phyloP scores from a whole-genome alignment of 2,113 vertebrate species.

The Pollimyrus isidori region DNA sequence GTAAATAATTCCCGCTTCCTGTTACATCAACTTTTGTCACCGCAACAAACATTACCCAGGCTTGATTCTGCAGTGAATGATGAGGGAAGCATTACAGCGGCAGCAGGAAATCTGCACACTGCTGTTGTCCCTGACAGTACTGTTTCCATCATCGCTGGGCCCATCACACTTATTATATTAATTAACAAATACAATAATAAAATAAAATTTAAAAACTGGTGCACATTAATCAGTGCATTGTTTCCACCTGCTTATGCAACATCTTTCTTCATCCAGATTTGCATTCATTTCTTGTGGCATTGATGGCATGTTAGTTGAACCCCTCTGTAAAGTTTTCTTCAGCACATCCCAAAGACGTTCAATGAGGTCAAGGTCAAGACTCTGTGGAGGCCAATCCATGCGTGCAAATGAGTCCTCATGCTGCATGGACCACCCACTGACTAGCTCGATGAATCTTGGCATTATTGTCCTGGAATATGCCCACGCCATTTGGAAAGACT shows the following conservation, averaged over 20 bases:
- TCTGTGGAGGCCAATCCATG: neutral
- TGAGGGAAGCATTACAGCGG: neutral
- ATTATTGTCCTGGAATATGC: neutral
- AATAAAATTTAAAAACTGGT: too few relatives aligned
- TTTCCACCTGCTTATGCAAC: neutral
- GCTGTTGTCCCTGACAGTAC: neutral
- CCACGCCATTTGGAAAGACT: neutral
- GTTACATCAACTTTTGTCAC: neutral
- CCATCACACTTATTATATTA: neutral
- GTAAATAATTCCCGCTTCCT: neutral
- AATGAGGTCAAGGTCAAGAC: too few relatives aligned
- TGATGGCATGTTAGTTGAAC: too few relatives aligned
- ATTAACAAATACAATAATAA: neutral
- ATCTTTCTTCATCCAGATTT: neutral
- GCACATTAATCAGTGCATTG: neutral
- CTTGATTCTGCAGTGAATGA: neutral
- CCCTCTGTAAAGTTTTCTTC: too few relatives aligned
- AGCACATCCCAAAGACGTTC: too few relatives aligned
- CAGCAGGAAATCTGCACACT: neutral
- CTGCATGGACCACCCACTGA: neutral
- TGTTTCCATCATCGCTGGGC: neutral
- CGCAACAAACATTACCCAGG: neutral
- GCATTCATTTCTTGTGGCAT: neutral
- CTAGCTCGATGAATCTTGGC: neutral
- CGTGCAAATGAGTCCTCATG: neutral